Evolutionary conservation across 1,140 invertebrate genomes (phyloP).

Genomic region (Chrysoperla carnea): DNA sequence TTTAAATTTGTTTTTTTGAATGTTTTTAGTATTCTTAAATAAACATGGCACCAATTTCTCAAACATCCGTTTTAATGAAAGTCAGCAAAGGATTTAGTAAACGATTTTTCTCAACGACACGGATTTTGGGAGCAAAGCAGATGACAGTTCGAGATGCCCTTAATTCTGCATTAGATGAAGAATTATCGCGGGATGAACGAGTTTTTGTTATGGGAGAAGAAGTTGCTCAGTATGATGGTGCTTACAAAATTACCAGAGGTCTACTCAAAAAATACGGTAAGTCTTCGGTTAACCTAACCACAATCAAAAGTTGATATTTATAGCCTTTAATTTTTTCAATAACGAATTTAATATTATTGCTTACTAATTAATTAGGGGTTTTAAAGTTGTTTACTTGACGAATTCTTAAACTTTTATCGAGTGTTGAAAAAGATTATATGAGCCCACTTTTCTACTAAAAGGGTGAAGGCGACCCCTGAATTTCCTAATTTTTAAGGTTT

Average conservation of each 20-base stretch:
- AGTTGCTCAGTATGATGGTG: conserved; percentile 96
- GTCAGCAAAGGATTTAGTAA: background rate
- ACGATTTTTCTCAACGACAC: conserved; percentile 34
- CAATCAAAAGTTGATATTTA: no score
- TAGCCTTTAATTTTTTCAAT: no score
- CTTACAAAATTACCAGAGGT: conserved; percentile 90
- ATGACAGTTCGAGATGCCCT: conserved; percentile 94
- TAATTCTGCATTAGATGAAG: conserved; percentile 92
- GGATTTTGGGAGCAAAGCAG: conserved; percentile 33
- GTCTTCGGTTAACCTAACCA: no score
- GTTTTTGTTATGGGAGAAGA: conserved; percentile 93
- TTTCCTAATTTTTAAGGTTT: no score
- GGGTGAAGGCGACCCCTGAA: no score
- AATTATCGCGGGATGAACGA: conserved; percentile 84
- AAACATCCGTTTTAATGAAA: background rate
- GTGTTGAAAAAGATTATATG: no score
- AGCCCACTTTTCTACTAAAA: no score
- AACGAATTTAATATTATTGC: no score
- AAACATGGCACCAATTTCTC: background rate
- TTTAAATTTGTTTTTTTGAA: background rate
- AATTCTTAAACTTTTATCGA: no score
- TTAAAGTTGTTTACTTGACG: no score
- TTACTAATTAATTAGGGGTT: no score
- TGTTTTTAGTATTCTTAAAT: background rate
- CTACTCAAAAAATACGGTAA: conserved; percentile 92